Evolutionary conservation across 2,888 invertebrate genomes (phyloP).

Genomic region (Lochmaea capreae): DNA sequence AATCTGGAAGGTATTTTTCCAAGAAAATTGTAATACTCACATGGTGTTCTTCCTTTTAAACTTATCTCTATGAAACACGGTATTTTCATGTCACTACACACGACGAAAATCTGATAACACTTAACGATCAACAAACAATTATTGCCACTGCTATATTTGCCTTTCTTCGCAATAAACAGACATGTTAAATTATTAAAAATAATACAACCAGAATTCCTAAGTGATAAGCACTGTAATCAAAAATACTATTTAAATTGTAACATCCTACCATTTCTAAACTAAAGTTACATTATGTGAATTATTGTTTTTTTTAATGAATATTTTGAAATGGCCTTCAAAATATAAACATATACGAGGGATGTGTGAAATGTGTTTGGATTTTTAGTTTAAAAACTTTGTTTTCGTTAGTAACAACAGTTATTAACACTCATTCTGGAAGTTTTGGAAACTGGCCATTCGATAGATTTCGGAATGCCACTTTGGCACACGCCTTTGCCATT

Average conservation of each 20-base stretch:
- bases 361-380: not conserved
- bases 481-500: no score
- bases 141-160: not conserved
- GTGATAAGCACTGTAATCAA: constrained; percentile 26
- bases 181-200: constrained; percentile 4
- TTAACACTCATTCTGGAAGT: not conserved
- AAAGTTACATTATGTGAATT: constrained; percentile 12
- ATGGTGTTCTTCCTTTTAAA: constrained; percentile 9
- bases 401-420: not conserved
- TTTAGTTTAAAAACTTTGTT: not conserved
- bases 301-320: constrained; percentile 16
- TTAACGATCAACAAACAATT: constrained; percentile 11
- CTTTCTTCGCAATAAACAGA: constrained; percentile 1
- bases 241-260: constrained; percentile 22
- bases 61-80: constrained; percentile 13
- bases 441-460: no score
- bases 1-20: not conserved
- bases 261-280: constrained; percentile 13
- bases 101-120: constrained; percentile 2
- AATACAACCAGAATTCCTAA: not conserved
- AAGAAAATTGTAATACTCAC: constrained; percentile 13
- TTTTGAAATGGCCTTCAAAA: constrained; percentile 13
- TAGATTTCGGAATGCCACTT: not conserved
- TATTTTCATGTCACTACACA: constrained; percentile 21
- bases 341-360: constrained; percentile 8